phyloP scores from a whole-genome alignment of 1,140 invertebrate genomes.

The Mylabris phalerata region DNA sequence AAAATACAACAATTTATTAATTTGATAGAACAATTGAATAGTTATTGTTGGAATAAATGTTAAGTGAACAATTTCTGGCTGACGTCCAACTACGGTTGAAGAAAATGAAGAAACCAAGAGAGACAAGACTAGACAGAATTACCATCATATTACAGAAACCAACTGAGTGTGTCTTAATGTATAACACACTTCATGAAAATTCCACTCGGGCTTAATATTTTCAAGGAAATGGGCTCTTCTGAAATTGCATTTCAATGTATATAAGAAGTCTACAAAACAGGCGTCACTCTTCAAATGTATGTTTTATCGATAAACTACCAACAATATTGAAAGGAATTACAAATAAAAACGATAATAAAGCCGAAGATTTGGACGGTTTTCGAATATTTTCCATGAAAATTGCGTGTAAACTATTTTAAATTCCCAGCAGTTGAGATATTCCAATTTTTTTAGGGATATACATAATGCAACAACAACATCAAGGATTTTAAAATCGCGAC shows the following conservation, averaged over 20 bases:
- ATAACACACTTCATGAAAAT: constrained; percentile 20
- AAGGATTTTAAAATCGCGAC: too few relatives aligned
- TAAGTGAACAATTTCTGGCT: constrained; percentile 4
- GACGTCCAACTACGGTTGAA: constrained; percentile 1
- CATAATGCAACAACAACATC: too few relatives aligned
- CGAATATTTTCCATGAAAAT: too few relatives aligned
- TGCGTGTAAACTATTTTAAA: too few relatives aligned
- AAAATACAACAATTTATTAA: constrained; percentile 6
- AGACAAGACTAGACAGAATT: constrained; percentile 6
- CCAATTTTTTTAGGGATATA: too few relatives aligned
- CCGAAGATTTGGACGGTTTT: too few relatives aligned
- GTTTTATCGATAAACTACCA: not conserved
- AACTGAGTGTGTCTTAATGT: constrained; percentile 21
- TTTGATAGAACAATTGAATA: constrained; percentile 17
- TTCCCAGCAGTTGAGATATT: too few relatives aligned
- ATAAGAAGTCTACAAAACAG: too few relatives aligned
- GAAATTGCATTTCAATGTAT: constrained; percentile 16
- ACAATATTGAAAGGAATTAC: too few relatives aligned
- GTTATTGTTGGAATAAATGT: constrained; percentile 20
- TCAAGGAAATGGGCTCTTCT: constrained; percentile 15
- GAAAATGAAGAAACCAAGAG: not conserved
- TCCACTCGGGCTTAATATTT: constrained; percentile 16
- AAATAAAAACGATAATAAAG: too few relatives aligned
- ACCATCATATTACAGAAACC: constrained; percentile 23
- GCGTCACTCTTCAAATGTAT: not conserved